A percentile compares a stretch with the other conserved stretches of the same genome.
These are phyloP conservation scores for Anguilla megastoma DNA, from an alignment of 2,797 vertebrate species.

Conservation along the genomic window DNA sequence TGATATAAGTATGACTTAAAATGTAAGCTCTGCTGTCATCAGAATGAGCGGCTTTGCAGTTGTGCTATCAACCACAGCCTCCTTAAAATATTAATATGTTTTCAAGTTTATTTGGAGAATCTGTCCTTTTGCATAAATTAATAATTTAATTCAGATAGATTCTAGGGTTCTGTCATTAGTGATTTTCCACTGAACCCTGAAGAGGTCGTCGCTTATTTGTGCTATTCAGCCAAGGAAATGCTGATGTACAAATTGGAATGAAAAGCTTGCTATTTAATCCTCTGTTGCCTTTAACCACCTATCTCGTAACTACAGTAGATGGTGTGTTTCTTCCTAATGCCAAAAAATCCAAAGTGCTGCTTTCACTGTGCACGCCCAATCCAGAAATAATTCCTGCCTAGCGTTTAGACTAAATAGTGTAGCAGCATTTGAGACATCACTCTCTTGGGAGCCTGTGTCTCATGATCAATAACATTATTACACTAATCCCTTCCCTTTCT, in stretches of 20 bases:
- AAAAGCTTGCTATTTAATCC: slow-evolving; percentile 79
- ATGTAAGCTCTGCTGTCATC: slow-evolving; percentile 72
- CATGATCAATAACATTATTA: slow-evolving; percentile 31
- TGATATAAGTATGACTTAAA: slow-evolving; percentile 65
- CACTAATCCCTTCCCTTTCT: slow-evolving; percentile 12
- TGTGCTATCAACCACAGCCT: slow-evolving; percentile 68
- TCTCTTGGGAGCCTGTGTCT: not conserved
- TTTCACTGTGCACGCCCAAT: slow-evolving; percentile 42
- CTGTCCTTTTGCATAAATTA: slow-evolving; percentile 66
- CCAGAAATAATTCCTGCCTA: slow-evolving; percentile 70
- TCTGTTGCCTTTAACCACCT: slow-evolving; percentile 63
- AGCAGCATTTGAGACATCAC: slow-evolving; percentile 5
- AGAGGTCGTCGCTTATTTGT: slow-evolving; percentile 58
- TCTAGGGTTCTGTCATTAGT: slow-evolving; percentile 74
- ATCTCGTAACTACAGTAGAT: slow-evolving; percentile 65
- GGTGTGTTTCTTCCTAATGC: slow-evolving; percentile 59
- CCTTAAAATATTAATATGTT: slow-evolving; percentile 71
- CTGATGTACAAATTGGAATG: slow-evolving; percentile 81
- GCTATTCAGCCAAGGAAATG: slow-evolving; percentile 60
- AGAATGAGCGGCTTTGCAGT: slow-evolving; percentile 65
- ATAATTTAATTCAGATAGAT: slow-evolving; percentile 75
- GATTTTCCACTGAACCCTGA: slow-evolving; percentile 72
- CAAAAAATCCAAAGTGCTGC: slow-evolving; percentile 60
- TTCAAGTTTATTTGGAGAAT: slow-evolving; percentile 72
- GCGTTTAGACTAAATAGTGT: slow-evolving; percentile 45